These are phyloP conservation scores for Xylota segnis DNA, from an alignment of 2,888 invertebrate genomes.

Conservation along the genomic window DNA sequence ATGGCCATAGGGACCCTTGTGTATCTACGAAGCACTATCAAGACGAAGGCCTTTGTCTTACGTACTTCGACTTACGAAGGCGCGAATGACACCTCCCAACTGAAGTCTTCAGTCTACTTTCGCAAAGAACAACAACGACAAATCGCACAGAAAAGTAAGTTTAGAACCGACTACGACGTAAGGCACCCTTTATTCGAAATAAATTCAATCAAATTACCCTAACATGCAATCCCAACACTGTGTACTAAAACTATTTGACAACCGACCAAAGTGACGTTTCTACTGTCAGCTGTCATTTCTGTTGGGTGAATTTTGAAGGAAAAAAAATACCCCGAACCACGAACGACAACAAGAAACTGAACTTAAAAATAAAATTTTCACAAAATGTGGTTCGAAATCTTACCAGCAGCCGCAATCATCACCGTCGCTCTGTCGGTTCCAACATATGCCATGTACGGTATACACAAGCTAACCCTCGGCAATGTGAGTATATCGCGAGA, in stretches of 20 bases:
- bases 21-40: no score
- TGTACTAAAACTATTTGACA: constrained; percentile 31
- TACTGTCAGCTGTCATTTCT: constrained; percentile 25
- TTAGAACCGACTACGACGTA: no score
- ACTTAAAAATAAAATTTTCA: constrained; percentile 25
- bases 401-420: constrained; percentile 88
- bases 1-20: no score
- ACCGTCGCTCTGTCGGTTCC: constrained; percentile 87
- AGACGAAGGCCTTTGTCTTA: no score
- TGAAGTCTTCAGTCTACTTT: no score
- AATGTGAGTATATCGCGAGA: constrained; percentile 86
- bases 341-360: constrained; percentile 35
- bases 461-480: constrained; percentile 87
- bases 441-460: constrained; percentile 87
- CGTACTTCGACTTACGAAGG: no score
- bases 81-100: no score
- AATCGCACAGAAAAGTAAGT: no score
- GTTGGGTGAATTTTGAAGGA: background rate
- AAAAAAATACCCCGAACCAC: constrained; percentile 13
- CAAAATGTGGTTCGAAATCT: constrained; percentile 90
- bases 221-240: background rate
- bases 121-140: no score
- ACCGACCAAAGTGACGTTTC: constrained; percentile 16
- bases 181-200: background rate
- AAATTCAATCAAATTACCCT: background rate